Base-by-base conservation (phyloP, 2,113 vertebrate genomes). In the Salvator merianae region DNA sequence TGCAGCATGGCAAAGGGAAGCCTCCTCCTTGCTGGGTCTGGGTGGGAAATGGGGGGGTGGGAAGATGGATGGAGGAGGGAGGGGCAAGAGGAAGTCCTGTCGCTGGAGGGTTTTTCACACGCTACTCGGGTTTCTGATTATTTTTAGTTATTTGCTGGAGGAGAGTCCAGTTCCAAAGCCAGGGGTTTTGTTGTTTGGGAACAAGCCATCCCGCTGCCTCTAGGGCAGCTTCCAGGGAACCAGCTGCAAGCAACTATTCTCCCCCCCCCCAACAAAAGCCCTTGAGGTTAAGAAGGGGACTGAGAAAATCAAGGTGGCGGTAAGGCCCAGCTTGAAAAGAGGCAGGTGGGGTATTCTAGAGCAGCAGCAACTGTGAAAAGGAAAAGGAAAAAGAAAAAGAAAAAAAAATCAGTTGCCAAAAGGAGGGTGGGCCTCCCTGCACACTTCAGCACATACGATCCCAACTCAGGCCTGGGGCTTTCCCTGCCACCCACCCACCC, bases 111-210 rank as follows among this genome's bases (percentile, higher is more conserved):
- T 26, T 62, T 83, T 83, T 79, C 81, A 66, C 59, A 74, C 7
- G 5, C 84, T 0, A 2, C 88, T 84, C 40, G 83, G 80, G 36
- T 91, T 83, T 85, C 87, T 28, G 80, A 0, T 0, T 68, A 47
- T 66, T 5, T 81, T 84, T 59, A 87, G 72, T 74, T 24, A 0
- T 2, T 1, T 88, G 84, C 84, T 84, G 82, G 79, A 86, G 55
- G n/a, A n/a, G n/a, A n/a, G n/a, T n/a, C n/a, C n/a, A n/a, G 16
- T 50, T 55, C 82, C 55, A 32, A 38, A 69, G 73, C 28, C 65
- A 78, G 75, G 47, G 38, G 77, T 66, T 65, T 86, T 59, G 43
- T n/a, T 78, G 77, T 81, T 66, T 14, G 22, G 34, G 28, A 66
- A 18, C 22, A 9, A 69, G 77, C 74, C 34, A 38, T 9, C 10